Evolutionary conservation across 2,888 invertebrate species (phyloP).

Genomic region (Orgyia antiqua): DNA sequence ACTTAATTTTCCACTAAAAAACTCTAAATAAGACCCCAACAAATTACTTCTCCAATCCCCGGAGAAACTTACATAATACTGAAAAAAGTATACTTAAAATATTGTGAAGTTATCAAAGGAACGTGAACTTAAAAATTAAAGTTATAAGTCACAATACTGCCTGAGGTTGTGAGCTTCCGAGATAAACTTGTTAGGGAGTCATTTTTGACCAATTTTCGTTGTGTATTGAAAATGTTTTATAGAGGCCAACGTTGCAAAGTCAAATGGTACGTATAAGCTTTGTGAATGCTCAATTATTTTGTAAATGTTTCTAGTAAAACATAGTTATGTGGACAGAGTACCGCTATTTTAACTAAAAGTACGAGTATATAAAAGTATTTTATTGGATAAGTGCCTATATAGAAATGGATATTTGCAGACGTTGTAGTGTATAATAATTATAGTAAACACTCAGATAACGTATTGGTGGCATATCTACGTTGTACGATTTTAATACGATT

Average conservation of each 20-base stretch:
- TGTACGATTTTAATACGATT: no score
- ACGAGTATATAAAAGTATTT: no score
- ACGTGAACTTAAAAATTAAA: constrained; percentile 32
- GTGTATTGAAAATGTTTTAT: constrained; percentile 65
- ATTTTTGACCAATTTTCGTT: constrained; percentile 67
- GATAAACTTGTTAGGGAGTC: constrained; percentile 59
- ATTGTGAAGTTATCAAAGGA: constrained; percentile 27
- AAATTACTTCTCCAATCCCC: constrained; percentile 34
- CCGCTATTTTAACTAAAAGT: constrained; percentile 25
- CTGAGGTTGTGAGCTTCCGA: constrained; percentile 23
- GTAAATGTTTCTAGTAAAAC: constrained; percentile 23
- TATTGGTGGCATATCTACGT: no score
- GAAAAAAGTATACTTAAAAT: constrained; percentile 42
- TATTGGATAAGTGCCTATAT: no score
- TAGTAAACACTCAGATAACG: no score
- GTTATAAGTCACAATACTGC: constrained; percentile 28
- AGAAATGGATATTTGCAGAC: no score
- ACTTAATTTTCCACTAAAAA: constrained; percentile 25
- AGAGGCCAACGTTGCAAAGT: constrained; percentile 42
- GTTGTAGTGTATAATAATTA: no score
- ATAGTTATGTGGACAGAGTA: constrained; percentile 23
- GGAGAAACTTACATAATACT: constrained; percentile 40
- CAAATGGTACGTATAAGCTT: constrained; percentile 32
- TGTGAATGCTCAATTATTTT: constrained; percentile 24
- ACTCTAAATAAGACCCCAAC: constrained; percentile 29